Evolutionary conservation across 2,113 vertebrate genomes (phyloP).

Genomic region (Perca fluviatilis): DNA sequence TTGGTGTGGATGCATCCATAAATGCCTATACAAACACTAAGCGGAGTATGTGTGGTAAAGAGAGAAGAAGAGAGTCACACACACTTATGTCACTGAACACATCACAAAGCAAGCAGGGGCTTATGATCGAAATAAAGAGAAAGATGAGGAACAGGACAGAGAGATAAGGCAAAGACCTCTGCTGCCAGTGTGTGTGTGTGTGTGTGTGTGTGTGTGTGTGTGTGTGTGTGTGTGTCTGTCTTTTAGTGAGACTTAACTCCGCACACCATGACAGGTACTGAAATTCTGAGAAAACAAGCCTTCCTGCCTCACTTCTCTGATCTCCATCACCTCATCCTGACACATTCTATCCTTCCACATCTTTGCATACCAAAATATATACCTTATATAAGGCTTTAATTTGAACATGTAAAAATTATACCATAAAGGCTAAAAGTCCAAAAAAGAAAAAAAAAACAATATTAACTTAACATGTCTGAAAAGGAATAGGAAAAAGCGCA

Average conservation of each 20-base stretch:
- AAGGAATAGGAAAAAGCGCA: too few species aligned
- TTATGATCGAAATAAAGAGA: slow-evolving; percentile 19
- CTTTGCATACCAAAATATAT: neutral
- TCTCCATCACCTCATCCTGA: neutral
- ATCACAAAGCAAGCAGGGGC: slow-evolving; percentile 35
- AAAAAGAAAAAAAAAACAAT: too few species aligned
- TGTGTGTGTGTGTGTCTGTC: slow-evolving; percentile 21
- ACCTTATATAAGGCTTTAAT: too few species aligned
- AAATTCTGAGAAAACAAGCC: slow-evolving; percentile 47
- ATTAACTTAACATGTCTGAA: too few species aligned
- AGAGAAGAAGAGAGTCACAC: neutral
- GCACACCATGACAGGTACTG: slow-evolving; percentile 71
- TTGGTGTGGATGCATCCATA: neutral
- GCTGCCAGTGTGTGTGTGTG: slow-evolving; percentile 2
- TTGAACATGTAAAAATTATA: too few species aligned
- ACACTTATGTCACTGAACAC: slow-evolving; percentile 24
- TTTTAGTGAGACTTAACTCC: slow-evolving; percentile 17
- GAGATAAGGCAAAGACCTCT: slow-evolving; percentile 25
- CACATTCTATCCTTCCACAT: neutral
- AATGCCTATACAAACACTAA: neutral
- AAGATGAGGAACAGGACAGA: slow-evolving; percentile 24
- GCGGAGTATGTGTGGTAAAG: neutral
- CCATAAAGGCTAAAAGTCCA: too few species aligned
- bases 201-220: slow-evolving; percentile 18
- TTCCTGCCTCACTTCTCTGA: slow-evolving; percentile 1